Evolutionary conservation across 2,797 vertebrate genomes (phyloP), one percentile per base, ranked within the genome.

Genomic region (Helicolenus hilgendorfi): DNA sequence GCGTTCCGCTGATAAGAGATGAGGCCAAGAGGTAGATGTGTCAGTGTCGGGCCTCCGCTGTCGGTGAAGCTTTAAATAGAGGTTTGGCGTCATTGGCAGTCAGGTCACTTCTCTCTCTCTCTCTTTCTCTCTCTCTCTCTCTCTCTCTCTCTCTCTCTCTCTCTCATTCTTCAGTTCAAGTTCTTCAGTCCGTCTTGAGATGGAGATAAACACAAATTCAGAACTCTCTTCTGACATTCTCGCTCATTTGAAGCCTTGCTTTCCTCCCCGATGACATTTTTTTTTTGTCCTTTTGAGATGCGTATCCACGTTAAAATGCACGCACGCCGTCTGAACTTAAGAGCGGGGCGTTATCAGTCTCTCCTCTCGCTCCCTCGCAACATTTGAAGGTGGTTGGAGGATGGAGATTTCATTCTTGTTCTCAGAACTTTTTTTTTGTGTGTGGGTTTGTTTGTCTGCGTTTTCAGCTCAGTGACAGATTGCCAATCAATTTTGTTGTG

Each of bases 1-100:
- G 24, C 5, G 3, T 27, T 26, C 24, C 9, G 69, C 86, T 77
- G 85, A 80, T 83, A 85, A 77, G 58, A 77, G 65, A 27, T 36
- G 8, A 41, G 79, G 49, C 49, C 49, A 55, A 55, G 20, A 55
- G 49, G 49, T 55, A 55, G n/a, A 73, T 72, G 82, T 89, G 88
- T 89, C 74, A 35, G 65, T 80, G 88, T 76, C 56, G n/a, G 85
- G 81, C 83, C 75, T 87, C 63, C 11, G 29, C 84, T 79, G 82
- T 63, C 77, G 76, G 41, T 68, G 45, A 85, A 75, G 81, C 86
- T 85, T 94, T 88, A 91, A 89, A 88, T 87, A 86, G 74, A 88
- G 75, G n/a, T 93, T 87, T 87, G 74, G 67, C 62, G 1, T 95
- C 86, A 92, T 92, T 94, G 93, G 90, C 92, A 94, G 92, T 94